phyloP scores from a whole-genome alignment of 2,797 vertebrate genomes.

The Linurgus olivaceus region DNA sequence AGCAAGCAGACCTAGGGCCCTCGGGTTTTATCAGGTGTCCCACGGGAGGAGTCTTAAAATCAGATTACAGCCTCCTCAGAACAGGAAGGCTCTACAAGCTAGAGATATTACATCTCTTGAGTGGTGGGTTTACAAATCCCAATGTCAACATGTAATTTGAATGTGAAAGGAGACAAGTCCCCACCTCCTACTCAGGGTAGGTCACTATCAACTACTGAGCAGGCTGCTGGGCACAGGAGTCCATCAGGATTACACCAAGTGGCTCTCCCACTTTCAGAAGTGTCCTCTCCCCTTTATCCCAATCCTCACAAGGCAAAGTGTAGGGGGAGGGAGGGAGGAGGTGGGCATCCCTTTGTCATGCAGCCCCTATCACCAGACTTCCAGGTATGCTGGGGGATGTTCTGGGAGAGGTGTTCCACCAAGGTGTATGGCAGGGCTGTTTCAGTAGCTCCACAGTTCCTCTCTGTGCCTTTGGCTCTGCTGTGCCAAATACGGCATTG shows the following conservation, averaged over 20 bases:
- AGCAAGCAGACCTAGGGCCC: neutral
- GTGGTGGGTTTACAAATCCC: neutral
- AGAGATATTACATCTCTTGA: neutral
- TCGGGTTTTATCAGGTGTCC: neutral
- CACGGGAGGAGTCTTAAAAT: neutral
- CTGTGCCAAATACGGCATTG: neutral
- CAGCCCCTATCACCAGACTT: neutral
- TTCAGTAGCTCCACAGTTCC: neutral
- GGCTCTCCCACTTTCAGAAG: neutral
- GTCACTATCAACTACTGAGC: neutral
- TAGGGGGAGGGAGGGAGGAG: neutral
- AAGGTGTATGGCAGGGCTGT: rapidly evolving
- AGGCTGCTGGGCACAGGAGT: neutral
- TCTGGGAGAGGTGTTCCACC: neutral
- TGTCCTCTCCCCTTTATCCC: neutral
- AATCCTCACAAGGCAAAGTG: neutral
- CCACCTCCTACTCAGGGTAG: neutral
- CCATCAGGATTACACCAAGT: neutral
- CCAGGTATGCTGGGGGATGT: neutral
- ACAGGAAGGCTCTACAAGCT: neutral
- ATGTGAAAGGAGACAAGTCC: rapidly evolving
- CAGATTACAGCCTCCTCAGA: neutral
- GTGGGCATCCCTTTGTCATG: neutral
- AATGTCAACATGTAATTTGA: neutral
- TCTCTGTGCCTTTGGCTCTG: neutral